These are phyloP conservation scores for Nomada fucata DNA, from an alignment of 2,888 invertebrate species.

Conservation along the genomic window DNA sequence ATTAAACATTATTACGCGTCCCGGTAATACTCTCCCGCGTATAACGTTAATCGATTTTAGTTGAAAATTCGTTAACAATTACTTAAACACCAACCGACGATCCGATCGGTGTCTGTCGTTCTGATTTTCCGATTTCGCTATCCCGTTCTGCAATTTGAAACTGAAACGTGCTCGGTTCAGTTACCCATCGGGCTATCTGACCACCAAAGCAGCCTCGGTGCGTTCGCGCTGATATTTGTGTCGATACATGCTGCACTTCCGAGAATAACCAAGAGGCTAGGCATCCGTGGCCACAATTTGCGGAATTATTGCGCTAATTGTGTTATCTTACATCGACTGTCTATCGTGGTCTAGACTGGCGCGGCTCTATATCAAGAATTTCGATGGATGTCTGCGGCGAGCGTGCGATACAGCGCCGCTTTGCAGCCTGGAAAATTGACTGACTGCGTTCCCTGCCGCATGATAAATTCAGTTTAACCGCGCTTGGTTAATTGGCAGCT, in stretches of 20 bases:
- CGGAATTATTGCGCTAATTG: constrained; percentile 55
- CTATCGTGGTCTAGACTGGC: constrained; percentile 12
- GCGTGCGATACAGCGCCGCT: constrained; percentile 7
- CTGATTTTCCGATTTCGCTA: too few relatives aligned
- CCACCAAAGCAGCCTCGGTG: background rate
- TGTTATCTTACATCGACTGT: constrained; percentile 50
- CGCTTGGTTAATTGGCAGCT: background rate
- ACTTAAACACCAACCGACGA: too few relatives aligned
- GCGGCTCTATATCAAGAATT: constrained; percentile 37
- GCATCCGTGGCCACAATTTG: constrained; percentile 38
- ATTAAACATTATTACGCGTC: too few relatives aligned
- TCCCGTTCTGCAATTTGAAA: too few relatives aligned
- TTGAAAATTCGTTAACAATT: too few relatives aligned
- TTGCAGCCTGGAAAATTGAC: constrained; percentile 37
- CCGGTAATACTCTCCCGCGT: too few relatives aligned
- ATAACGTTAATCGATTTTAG: too few relatives aligned
- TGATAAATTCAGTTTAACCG: constrained; percentile 4
- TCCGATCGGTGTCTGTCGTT: too few relatives aligned
- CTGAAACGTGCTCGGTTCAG: too few relatives aligned
- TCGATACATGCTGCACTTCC: constrained; percentile 5
- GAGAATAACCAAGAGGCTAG: constrained; percentile 35
- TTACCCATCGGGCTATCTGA: background rate
- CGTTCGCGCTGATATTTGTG: constrained; percentile 17
- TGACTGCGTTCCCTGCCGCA: background rate
- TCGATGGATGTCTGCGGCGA: constrained; percentile 32